Conservation (phyloP, 2,797 vertebrate species). For the Epinephelus coioides region DNA sequence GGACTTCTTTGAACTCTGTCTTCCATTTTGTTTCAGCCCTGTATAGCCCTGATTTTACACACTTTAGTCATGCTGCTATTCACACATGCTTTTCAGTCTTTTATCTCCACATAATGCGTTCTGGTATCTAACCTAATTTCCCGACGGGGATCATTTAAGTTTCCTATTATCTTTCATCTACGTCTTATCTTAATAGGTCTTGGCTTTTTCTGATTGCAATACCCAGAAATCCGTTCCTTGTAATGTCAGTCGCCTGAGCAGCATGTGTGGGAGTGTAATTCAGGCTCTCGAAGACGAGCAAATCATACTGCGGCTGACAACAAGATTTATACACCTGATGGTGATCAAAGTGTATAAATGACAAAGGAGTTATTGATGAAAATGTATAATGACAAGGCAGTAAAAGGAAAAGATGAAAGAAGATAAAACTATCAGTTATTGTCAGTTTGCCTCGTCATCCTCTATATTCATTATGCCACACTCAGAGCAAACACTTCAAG, state of each 20-base stretch:
- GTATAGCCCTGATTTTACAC: constrained; percentile 12
- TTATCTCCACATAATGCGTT: constrained; percentile 54
- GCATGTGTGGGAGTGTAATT: constrained; percentile 46
- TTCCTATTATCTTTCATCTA: constrained; percentile 69
- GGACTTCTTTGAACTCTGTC: too few relatives aligned
- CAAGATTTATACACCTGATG: constrained; percentile 62
- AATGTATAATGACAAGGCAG: constrained; percentile 54
- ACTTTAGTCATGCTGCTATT: constrained; percentile 41
- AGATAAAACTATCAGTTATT: constrained; percentile 37
- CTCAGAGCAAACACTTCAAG: neutral
- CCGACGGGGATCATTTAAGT: constrained; percentile 65
- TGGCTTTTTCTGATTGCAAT: constrained; percentile 63
- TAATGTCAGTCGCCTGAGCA: constrained; percentile 37
- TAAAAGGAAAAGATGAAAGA: constrained; percentile 23
- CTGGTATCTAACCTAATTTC: constrained; percentile 66
- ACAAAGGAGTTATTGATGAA: constrained; percentile 54
- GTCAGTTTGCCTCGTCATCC: constrained; percentile 30
- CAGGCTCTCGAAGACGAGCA: constrained; percentile 23
- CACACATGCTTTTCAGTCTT: constrained; percentile 48
- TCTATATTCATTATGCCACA: neutral
- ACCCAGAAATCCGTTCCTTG: constrained; percentile 47
- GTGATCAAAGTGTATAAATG: constrained; percentile 67
- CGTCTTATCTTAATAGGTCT: constrained; percentile 72
- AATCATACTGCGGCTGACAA: constrained; percentile 52
- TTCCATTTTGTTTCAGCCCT: neutral